A percentile compares a stretch with the other conserved stretches of the same genome.
Evolutionary conservation across 2,113 vertebrate genomes (phyloP).

Genomic region (Urocitellus parryii): DNA sequence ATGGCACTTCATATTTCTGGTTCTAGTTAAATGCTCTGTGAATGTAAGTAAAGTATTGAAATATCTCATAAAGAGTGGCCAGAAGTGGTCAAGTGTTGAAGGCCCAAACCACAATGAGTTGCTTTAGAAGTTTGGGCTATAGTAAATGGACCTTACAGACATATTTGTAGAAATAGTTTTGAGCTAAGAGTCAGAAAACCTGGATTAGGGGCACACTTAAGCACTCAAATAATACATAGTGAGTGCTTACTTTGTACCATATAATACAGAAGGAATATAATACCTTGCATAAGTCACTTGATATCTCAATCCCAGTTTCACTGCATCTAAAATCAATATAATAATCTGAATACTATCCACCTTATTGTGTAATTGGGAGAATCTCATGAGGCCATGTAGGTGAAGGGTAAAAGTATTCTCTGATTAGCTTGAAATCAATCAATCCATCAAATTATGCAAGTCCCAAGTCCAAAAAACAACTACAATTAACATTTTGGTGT

Average conservation of each 20-base stretch:
- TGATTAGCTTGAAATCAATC: neutral
- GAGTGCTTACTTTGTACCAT: neutral
- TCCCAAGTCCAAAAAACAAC: neutral
- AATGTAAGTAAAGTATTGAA: conserved; percentile 18
- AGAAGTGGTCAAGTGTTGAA: conserved; percentile 7
- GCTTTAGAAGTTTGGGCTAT: neutral
- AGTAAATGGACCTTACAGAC: neutral
- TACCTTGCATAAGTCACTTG: neutral
- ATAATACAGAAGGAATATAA: neutral
- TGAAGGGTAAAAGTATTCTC: neutral
- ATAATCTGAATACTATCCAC: neutral
- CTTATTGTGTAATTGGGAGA: neutral
- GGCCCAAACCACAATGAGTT: neutral
- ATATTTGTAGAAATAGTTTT: conserved; percentile 23
- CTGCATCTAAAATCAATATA: neutral
- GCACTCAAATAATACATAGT: neutral
- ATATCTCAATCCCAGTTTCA: neutral
- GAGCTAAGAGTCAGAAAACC: neutral
- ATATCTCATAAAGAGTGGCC: conserved; percentile 43
- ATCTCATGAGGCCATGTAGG: neutral
- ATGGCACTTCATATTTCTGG: conserved; percentile 35
- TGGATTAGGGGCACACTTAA: neutral
- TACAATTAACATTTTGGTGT: neutral
- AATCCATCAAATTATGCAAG: neutral
- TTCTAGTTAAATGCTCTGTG: conserved; percentile 37